Evolutionary conservation across 2,888 invertebrate species (phyloP).

Genomic region (Drosophila colorata): DNA sequence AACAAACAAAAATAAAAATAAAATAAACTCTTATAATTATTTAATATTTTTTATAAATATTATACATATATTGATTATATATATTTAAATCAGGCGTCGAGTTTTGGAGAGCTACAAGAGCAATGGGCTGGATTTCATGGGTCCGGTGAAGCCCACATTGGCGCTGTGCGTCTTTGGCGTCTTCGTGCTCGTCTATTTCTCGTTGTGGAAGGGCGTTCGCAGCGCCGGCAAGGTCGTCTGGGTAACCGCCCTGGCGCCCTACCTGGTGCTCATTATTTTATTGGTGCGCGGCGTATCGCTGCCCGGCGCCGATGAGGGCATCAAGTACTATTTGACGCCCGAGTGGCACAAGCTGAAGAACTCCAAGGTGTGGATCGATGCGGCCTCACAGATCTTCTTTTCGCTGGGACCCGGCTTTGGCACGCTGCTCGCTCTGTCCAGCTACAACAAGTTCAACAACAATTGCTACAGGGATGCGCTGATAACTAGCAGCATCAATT

Average conservation of each 20-base stretch:
- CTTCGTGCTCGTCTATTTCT: conserved; percentile 97
- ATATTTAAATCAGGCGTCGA: conserved; percentile 88
- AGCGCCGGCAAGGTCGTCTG: conserved; percentile 98
- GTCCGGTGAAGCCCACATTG: conserved; percentile 94
- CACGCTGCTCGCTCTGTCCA: conserved; percentile 94
- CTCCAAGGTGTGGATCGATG: conserved; percentile 95
- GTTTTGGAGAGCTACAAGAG: conserved; percentile 94
- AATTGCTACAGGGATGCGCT: conserved; percentile 96
- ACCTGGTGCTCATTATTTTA: conserved; percentile 94
- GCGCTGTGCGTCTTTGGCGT: conserved; percentile 96
- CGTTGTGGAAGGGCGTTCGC: conserved; percentile 97
- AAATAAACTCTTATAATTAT: neutral
- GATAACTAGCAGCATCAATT: conserved; percentile 95
- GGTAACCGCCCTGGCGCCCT: conserved; percentile 97
- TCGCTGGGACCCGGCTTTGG: conserved; percentile 97
- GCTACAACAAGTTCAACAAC: conserved; percentile 97
- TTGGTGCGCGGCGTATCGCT: conserved; percentile 93
- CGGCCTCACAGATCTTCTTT: conserved; percentile 97
- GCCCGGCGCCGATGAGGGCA: conserved; percentile 94
- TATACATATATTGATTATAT: too few relatives aligned
- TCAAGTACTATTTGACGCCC: conserved; percentile 94
- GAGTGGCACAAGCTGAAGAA: conserved; percentile 94
- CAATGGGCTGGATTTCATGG: conserved; percentile 93
- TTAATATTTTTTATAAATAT: too few relatives aligned
- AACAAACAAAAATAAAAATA: too few relatives aligned